Evolutionary conservation across 2,797 vertebrate genomes (phyloP).

Genomic region (Gymnopithys bicolor): DNA sequence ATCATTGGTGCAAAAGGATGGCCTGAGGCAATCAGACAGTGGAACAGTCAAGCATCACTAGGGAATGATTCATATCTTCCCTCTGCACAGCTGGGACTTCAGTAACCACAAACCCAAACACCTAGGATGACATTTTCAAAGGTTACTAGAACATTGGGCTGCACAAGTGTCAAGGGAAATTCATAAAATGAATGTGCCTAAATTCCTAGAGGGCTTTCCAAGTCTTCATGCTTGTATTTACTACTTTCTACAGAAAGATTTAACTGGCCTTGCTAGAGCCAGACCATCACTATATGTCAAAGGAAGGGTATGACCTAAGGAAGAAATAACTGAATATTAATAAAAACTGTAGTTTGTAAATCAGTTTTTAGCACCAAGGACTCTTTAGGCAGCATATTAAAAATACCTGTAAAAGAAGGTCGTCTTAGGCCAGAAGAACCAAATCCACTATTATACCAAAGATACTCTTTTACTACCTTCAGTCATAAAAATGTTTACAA

Average conservation of each 20-base stretch:
- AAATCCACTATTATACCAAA: neutral
- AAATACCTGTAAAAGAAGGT: neutral
- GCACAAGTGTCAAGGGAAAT: neutral
- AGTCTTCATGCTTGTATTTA: neutral
- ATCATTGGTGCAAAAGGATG: neutral
- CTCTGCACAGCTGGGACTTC: neutral
- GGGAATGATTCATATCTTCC: neutral
- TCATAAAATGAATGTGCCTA: neutral
- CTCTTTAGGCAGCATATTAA: neutral
- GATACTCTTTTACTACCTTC: neutral
- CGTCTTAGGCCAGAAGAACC: neutral
- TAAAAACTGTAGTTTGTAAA: neutral
- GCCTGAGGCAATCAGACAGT: neutral
- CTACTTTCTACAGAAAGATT: neutral
- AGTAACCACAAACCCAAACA: conserved; percentile 1
- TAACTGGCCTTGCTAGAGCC: neutral
- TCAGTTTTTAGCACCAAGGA: neutral
- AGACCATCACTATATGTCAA: neutral
- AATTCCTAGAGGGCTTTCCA: neutral
- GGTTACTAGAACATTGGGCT: neutral
- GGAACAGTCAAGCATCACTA: neutral
- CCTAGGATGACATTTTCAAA: neutral
- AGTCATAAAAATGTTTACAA: neutral
- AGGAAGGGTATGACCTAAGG: neutral
- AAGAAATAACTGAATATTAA: neutral